Evolutionary conservation across 2,797 vertebrate genomes (phyloP), one percentile per base, ranked within the genome.

Genomic region (Macropodus opercularis): DNA sequence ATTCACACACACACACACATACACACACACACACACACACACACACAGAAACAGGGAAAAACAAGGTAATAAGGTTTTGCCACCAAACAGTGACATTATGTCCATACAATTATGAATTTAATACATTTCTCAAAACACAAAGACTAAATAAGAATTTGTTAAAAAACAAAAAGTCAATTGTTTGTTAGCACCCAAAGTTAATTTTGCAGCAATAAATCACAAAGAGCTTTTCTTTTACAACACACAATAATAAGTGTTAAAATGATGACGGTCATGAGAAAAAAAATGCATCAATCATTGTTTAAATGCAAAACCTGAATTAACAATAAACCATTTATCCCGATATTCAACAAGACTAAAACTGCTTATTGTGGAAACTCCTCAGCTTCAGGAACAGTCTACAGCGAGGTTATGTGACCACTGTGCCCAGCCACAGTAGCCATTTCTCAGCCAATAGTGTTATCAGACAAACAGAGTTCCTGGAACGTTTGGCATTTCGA

Each of bases 401-500:
- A 79, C 78, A 78, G 75, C 64, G 58, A 70, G 79, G 85, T 91
- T 89, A 93, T 77, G 79, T 92, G 91, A 91, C 87, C 55, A 55
- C 31, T 22, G 60, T 89, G 75, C 76, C 79, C 82, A 64, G 85
- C 85, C 69, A 81, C 84, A 79, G 73, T 71, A 88, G 87, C 82
- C 90, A 82, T 88, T 92, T 68, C 85, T 79, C 87, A 83, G 85
- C 87, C 85, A 90, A 90, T 73, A 80, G 87, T 81, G 78, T 87
- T 83, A 84, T 87, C 86, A 85, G 80, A 88, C 84, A 81, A 78
- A 75, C 79, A 44, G 71, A 71, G 74, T 79, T 87, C 82, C 87
- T 80, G 79, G 85, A 91, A 89, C 81, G 46, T 77, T 91, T 89
- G 87, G 88, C 83, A 90, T 90, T 91, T 89, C 75, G 29, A 83